Percentiles rank a stretch among this genome's conserved stretches.
Conservation (phyloP, 92 coral and sea anemone species). For the Scolanthus callimorphus region DNA sequence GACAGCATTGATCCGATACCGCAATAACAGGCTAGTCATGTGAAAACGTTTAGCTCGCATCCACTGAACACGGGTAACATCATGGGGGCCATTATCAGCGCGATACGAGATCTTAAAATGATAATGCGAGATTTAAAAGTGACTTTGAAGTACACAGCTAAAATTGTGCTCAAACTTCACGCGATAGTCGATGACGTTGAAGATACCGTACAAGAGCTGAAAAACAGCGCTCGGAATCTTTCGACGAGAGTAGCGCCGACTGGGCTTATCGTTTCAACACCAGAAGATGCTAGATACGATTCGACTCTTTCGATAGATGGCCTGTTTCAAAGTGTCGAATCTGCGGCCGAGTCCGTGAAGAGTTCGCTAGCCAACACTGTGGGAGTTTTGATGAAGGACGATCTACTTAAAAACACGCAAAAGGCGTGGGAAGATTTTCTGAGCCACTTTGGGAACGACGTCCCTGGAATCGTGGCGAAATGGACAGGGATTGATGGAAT, state of each 20-base stretch:
- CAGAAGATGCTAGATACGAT: not conserved
- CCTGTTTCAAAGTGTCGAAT: slow-evolving; percentile 13
- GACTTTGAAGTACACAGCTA: slow-evolving; percentile 20
- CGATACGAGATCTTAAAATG: slow-evolving; percentile 16
- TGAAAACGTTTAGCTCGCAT: too few relatives aligned
- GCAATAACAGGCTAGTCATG: too few relatives aligned
- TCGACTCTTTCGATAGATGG: slow-evolving; percentile 8
- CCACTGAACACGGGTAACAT: too few relatives aligned
- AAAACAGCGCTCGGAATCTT: slow-evolving; percentile 1
- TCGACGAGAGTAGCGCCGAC: not conserved
- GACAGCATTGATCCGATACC: too few relatives aligned
- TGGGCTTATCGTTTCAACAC: not conserved
- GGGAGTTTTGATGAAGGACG: not conserved
- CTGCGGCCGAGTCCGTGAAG: slow-evolving; percentile 17
- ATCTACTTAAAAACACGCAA: not conserved
- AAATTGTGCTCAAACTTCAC: slow-evolving; percentile 26
- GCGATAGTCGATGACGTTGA: slow-evolving; percentile 28
- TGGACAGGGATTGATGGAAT: not conserved
- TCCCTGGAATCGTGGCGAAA: not conserved
- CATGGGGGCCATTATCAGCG: slow-evolving; percentile 25
- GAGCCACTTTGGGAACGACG: not conserved
- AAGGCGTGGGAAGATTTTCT: not conserved
- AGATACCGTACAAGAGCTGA: slow-evolving; percentile 17
- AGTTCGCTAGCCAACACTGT: slow-evolving; percentile 9
- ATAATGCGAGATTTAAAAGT: slow-evolving; percentile 24